Evolutionary conservation across 2,888 invertebrate species (phyloP).

Genomic region (Ceratothoa steindachneri): DNA sequence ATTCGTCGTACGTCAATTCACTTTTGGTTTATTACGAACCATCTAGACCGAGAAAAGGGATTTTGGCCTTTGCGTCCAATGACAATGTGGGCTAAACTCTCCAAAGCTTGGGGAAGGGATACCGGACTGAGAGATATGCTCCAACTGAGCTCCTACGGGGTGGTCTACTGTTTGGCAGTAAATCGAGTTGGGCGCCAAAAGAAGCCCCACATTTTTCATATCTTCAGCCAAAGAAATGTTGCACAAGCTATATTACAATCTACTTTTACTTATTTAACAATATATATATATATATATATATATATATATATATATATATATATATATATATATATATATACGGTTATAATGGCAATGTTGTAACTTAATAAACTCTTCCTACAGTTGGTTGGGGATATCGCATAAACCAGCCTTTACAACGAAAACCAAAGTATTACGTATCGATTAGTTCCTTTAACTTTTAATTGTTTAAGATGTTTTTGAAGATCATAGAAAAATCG

Average conservation of each 20-base stretch:
- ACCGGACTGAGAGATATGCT: background rate
- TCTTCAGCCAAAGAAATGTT: background rate
- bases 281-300: constrained; percentile 11
- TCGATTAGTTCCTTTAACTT: too few species aligned
- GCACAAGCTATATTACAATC: background rate
- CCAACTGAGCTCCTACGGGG: constrained; percentile 22
- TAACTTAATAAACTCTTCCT: too few species aligned
- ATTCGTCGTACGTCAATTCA: background rate
- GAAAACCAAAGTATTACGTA: too few species aligned
- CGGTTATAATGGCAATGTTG: too few species aligned
- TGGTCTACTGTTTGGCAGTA: constrained; percentile 32
- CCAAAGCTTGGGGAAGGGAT: background rate
- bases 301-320: constrained; percentile 12
- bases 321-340: too few species aligned
- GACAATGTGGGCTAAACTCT: background rate
- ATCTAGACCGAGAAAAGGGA: too few species aligned
- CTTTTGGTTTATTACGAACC: background rate
- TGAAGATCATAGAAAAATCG: too few species aligned
- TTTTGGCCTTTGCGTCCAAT: background rate
- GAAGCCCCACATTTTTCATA: constrained; percentile 33
- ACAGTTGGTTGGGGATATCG: too few species aligned
- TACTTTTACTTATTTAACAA: background rate
- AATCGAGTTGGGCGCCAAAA: constrained; percentile 34
- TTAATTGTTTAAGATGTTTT: too few species aligned
- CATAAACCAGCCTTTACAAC: too few species aligned